These are phyloP conservation scores for Gallirallus australis DNA, from an alignment of 2,797 vertebrate species.

Conservation along the genomic window DNA sequence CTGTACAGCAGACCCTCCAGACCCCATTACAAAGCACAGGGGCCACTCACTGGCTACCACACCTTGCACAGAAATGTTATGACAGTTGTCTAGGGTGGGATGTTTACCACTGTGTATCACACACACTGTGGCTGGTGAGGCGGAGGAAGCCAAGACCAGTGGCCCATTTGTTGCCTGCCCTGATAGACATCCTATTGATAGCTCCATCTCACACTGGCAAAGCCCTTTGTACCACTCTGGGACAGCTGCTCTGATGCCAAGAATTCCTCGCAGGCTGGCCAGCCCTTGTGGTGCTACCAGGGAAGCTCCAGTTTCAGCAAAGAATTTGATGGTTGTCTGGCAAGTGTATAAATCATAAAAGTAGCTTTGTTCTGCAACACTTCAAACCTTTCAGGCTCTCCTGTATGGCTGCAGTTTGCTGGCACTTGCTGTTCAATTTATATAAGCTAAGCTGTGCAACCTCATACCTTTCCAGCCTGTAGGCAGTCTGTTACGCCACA, in stretches of 20 bases:
- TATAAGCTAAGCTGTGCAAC: conserved; percentile 55
- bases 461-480: conserved; percentile 40
- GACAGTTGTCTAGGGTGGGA: conserved; percentile 18
- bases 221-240: conserved; percentile 59
- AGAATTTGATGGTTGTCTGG: conserved; percentile 75
- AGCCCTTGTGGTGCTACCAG: conserved; percentile 66
- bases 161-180: conserved; percentile 45
- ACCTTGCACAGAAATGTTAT: conserved; percentile 15
- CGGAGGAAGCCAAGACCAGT: not conserved
- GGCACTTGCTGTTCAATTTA: conserved; percentile 53
- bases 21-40: not conserved
- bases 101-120: not conserved
- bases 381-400: conserved; percentile 55
- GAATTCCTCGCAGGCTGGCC: conserved; percentile 62
- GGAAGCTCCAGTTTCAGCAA: conserved; percentile 71
- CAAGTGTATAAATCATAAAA: conserved; percentile 74
- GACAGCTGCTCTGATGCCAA: conserved; percentile 70
- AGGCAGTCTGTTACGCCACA: conserved; percentile 4
- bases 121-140: not conserved
- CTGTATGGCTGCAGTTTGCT: conserved; percentile 34
- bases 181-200: conserved; percentile 72
- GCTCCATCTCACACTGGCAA: conserved; percentile 57
- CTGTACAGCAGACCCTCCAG: not conserved
- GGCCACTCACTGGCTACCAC: not conserved
- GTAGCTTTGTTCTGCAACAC: conserved; percentile 72